Percentiles rank a stretch among this genome's conserved stretches.
Evolutionary conservation across 30 jellyfish, hydroid and myxozoan genomes (phyloP).

Genomic region (Calvadosia cruxmelitensis): DNA sequence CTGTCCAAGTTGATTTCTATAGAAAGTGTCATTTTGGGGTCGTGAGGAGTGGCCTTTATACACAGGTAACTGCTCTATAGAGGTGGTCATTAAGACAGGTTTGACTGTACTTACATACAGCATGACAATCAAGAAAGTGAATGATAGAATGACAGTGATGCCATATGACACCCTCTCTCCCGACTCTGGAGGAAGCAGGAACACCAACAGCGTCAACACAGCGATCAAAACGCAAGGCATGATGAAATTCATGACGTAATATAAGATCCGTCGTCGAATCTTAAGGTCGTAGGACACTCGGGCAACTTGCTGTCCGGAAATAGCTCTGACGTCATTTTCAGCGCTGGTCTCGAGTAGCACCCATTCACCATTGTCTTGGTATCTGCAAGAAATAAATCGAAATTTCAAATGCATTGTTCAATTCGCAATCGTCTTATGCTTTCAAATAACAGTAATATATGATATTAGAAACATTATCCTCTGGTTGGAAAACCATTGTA

Average conservation of each 20-base stretch:
- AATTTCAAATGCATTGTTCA: too few relatives aligned
- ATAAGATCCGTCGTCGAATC: slow-evolving; percentile 36
- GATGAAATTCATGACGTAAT: slow-evolving; percentile 63
- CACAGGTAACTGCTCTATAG: too few relatives aligned
- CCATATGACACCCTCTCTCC: slow-evolving; percentile 75
- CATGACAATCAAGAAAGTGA: slow-evolving; percentile 52
- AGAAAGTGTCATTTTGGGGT: too few relatives aligned
- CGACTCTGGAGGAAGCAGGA: slow-evolving; percentile 72
- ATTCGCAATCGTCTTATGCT: too few relatives aligned
- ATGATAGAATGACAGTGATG: slow-evolving; percentile 56
- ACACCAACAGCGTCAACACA: slow-evolving; percentile 43
- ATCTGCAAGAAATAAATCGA: slow-evolving; percentile 9
- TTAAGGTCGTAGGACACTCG: slow-evolving; percentile 29
- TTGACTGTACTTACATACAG: slow-evolving; percentile 54
- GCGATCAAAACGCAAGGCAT: slow-evolving; percentile 71
- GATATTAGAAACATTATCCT: too few relatives aligned
- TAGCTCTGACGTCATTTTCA: not conserved
- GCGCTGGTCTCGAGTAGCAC: slow-evolving; percentile 29
- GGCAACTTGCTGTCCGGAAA: slow-evolving; percentile 8
- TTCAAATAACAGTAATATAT: too few relatives aligned
- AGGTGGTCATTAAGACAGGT: too few relatives aligned
- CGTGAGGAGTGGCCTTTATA: too few relatives aligned
- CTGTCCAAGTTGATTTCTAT: too few relatives aligned
- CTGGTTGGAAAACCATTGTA: too few relatives aligned
- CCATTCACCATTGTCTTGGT: slow-evolving; percentile 57